Evolutionary conservation across 2,113 vertebrate species (phyloP).

Genomic region (Neolamprologus sp.): DNA sequence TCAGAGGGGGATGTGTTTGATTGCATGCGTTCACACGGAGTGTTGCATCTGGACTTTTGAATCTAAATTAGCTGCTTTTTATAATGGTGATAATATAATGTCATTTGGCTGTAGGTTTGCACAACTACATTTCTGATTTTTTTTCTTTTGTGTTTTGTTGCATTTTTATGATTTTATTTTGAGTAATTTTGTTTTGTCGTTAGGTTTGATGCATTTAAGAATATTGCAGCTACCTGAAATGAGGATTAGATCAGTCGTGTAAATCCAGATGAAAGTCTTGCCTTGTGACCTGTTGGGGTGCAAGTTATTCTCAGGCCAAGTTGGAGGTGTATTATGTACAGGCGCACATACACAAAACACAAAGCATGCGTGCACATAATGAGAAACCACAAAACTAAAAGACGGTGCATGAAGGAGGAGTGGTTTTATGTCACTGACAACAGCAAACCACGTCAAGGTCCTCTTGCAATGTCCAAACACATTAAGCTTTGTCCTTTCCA

Average conservation of each 20-base stretch:
- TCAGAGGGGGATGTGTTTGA: constrained; percentile 36
- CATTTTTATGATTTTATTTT: constrained; percentile 38
- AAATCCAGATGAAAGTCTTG: constrained; percentile 45
- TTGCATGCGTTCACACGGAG: constrained; percentile 61
- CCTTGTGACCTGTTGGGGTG: constrained; percentile 54
- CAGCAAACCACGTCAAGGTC: neutral
- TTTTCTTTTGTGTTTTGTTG: constrained; percentile 30
- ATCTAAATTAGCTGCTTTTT: constrained; percentile 63
- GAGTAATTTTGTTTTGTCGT: neutral
- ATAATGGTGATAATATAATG: constrained; percentile 42
- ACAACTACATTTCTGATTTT: constrained; percentile 49
- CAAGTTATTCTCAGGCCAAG: constrained; percentile 55
- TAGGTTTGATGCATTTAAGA: constrained; percentile 28
- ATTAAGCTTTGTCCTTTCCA: neutral
- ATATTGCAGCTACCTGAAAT: constrained; percentile 33
- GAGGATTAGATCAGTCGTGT: constrained; percentile 12
- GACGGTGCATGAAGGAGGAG: constrained; percentile 1
- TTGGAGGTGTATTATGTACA: constrained; percentile 2
- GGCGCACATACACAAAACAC: neutral
- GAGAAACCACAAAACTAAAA: neutral
- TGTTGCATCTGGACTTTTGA: constrained; percentile 56
- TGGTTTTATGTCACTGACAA: constrained; percentile 1
- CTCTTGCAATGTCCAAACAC: neutral
- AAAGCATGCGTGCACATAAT: neutral
- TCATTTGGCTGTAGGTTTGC: constrained; percentile 65